A percentile compares a stretch with the other conserved stretches of the same genome.
Evolutionary conservation across 1,140 invertebrate genomes (phyloP).

Genomic region (Drosophila equinoxialis): DNA sequence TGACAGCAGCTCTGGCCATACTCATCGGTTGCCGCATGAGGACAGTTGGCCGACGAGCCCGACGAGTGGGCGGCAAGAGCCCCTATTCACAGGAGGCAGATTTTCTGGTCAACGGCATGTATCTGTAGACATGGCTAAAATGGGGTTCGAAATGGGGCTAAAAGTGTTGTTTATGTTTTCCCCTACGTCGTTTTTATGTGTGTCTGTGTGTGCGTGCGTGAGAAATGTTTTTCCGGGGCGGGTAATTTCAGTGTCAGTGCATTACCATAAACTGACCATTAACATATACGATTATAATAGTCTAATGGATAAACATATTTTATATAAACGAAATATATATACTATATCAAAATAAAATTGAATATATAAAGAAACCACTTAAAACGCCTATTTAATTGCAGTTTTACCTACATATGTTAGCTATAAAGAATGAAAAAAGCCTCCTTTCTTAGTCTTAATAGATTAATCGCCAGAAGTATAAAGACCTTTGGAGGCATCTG

Average conservation of each 20-base stretch:
- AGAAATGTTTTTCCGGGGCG: neutral
- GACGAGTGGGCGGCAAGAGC: constrained; percentile 89
- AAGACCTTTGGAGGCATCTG: too few relatives aligned
- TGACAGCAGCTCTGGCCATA: constrained; percentile 88
- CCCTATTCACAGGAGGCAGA: constrained; percentile 97
- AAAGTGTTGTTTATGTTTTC: constrained; percentile 36
- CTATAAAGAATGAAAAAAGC: too few relatives aligned
- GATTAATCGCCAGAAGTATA: too few relatives aligned
- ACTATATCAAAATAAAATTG: constrained; percentile 54
- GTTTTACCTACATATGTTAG: too few relatives aligned
- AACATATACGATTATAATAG: constrained; percentile 39
- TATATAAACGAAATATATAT: constrained; percentile 70
- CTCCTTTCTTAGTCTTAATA: too few relatives aligned
- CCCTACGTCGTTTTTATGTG: constrained; percentile 18
- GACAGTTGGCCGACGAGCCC: constrained; percentile 88
- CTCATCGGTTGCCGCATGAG: constrained; percentile 92
- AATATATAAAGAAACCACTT: constrained; percentile 31
- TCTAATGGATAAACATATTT: constrained; percentile 71
- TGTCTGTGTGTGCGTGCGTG: constrained; percentile 9
- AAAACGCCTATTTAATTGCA: neutral
- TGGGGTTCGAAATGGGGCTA: constrained; percentile 16
- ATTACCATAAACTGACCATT: constrained; percentile 25
- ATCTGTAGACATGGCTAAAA: constrained; percentile 87
- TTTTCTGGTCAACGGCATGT: constrained; percentile 99
- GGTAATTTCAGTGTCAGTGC: constrained; percentile 17